These are phyloP conservation scores for Pungitius pungitius DNA, from an alignment of 2,113 vertebrate genomes.

Conservation along the genomic window DNA sequence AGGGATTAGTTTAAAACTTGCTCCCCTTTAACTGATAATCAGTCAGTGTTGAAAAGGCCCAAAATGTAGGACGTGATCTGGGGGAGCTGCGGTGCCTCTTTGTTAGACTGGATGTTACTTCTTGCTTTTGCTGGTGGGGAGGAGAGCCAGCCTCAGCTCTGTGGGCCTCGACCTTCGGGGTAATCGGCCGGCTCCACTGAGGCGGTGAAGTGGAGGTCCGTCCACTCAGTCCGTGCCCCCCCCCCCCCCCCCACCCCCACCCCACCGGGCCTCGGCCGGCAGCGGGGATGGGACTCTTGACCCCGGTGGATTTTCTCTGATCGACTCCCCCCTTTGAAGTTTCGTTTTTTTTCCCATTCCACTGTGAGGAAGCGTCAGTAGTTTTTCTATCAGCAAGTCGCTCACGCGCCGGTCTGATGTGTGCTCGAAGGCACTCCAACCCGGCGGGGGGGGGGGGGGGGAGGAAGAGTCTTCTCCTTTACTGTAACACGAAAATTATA, in stretches of 20 bases:
- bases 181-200: conserved; percentile 39
- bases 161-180: conserved; percentile 29
- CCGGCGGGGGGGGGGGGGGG: no score
- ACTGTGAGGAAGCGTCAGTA: no score
- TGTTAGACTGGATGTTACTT: conserved; percentile 1
- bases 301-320: conserved; percentile 46
- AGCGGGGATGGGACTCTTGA: conserved; percentile 35
- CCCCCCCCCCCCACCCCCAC: no score
- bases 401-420: no score
- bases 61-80: background rate
- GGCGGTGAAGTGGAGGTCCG: conserved; percentile 4
- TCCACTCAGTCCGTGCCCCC: conserved; percentile 27
- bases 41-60: conserved; percentile 5
- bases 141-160: conserved; percentile 11
- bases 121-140: conserved; percentile 10
- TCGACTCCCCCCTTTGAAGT: conserved; percentile 55
- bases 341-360: conserved; percentile 51
- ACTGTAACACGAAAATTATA: no score
- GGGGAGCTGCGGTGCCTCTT: background rate
- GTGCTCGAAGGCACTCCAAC: no score
- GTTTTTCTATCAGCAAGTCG: no score
- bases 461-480: no score
- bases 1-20: background rate
- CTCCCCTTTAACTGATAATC: background rate
- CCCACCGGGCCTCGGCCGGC: background rate